Evolutionary conservation across 1,140 invertebrate genomes (phyloP).

Genomic region (Spodoptera litura): DNA sequence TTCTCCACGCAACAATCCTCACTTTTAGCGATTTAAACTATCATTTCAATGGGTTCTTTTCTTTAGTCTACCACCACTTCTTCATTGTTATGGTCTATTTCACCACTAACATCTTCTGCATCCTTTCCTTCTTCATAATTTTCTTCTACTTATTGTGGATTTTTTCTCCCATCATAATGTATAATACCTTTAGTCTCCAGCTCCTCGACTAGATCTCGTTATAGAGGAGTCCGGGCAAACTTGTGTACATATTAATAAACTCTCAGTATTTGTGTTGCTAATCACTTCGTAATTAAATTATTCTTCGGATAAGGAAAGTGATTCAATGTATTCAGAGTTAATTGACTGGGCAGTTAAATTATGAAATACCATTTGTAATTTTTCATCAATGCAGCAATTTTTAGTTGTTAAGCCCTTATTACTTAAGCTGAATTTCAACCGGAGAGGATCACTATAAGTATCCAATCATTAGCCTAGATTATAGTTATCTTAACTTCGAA

Average conservation of each 20-base stretch:
- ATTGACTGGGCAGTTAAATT: not conserved
- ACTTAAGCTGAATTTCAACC: not conserved
- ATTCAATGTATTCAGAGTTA: slow-evolving; percentile 30
- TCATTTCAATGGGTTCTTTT: too few species aligned
- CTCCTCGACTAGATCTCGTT: not conserved
- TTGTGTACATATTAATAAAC: slow-evolving; percentile 8
- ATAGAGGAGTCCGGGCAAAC: not conserved
- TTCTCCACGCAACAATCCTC: too few species aligned
- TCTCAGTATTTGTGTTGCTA: slow-evolving; percentile 25
- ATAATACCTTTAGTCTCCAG: not conserved
- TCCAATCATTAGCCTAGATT: too few species aligned
- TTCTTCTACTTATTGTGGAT: too few species aligned
- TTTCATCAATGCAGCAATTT: not conserved
- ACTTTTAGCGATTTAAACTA: too few species aligned
- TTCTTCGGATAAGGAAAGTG: slow-evolving; percentile 26
- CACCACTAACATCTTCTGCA: too few species aligned
- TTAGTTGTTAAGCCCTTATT: not conserved
- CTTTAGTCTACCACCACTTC: too few species aligned
- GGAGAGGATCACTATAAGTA: too few species aligned
- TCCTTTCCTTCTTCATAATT: too few species aligned
- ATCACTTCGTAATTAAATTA: slow-evolving; percentile 20
- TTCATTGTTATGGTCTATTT: too few species aligned
- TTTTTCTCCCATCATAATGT: too few species aligned
- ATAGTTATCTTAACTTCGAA: too few species aligned
- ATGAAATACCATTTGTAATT: slow-evolving; percentile 14